Evolutionary conservation across 2,888 invertebrate species (phyloP), one percentile per base, ranked within the genome.

Genomic region (Heliconius cydno): DNA sequence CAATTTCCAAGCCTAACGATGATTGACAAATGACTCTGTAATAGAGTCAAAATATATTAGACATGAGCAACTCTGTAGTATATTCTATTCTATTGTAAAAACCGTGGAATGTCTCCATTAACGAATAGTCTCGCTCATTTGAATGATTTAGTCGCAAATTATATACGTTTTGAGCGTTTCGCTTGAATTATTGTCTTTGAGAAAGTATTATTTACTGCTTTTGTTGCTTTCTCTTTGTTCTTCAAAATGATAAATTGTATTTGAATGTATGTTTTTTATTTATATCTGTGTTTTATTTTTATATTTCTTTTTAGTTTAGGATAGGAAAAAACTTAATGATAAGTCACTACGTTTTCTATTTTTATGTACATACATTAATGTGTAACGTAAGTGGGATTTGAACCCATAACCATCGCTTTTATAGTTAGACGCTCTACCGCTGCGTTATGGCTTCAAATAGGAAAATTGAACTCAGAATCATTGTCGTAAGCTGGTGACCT

Each of bases 151-250:
- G 92, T 87, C 83, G 86, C 87, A 89, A 90, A 90, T 91, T 88
- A 90, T 88, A 86, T 86, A 88, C 91, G 90, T 92, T 92, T 90
- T 88, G 89, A 86, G 85, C 82, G 88, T 85, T 87, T 84, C 84
- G 85, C 84, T 57, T 88, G 90, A 89, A 85, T 88, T 88, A 89
- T 89, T 88, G 88, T 85, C 88, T 89, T 85, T 89, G 88, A 88
- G 90, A 90, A 89, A 89, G 89, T 86, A 87, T 89, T 87, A 92
- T 92, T 92, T 91, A 93, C 89, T 89, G 91, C 90, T 90, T 92
- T 93, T 93, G 92, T 92, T 87, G 19, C 30, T 86, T 57, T 79
- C 71, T 77, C 77, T 81, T 80, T 80, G 80, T 82, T 77, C 70
- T 77, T 79, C 34, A 28, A 60, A 25, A 76, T 72, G 78, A 76